Percentiles rank a stretch among this genome's conserved stretches.
Evolutionary conservation across 2,888 invertebrate genomes (phyloP).

Genomic region (Dolichomitus sp.): DNA sequence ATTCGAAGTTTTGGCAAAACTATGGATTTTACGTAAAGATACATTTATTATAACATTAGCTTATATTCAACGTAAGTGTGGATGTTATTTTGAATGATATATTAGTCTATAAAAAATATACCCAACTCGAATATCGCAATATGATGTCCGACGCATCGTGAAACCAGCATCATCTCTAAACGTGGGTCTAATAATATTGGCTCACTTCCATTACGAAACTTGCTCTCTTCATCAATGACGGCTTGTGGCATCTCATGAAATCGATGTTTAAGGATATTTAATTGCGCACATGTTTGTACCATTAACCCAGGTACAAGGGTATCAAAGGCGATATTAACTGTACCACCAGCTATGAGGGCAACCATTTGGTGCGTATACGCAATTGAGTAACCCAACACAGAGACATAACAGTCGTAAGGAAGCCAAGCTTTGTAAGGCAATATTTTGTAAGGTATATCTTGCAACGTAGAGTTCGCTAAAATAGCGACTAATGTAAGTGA

Average conservation of each 20-base stretch:
- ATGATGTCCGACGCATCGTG: slow-evolving; percentile 62
- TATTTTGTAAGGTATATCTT: slow-evolving; percentile 24
- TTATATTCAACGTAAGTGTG: too few species aligned
- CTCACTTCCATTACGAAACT: too few species aligned
- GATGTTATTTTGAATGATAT: neutral
- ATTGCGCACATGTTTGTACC: slow-evolving; percentile 71
- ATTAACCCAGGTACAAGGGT: slow-evolving; percentile 74
- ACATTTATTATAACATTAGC: too few species aligned
- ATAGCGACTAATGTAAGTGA: slow-evolving; percentile 15
- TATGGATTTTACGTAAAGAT: neutral
- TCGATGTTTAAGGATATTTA: slow-evolving; percentile 76
- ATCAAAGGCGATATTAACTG: slow-evolving; percentile 74
- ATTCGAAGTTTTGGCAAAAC: slow-evolving; percentile 63
- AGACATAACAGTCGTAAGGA: slow-evolving; percentile 62
- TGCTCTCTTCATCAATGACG: too few species aligned
- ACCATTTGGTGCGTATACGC: slow-evolving; percentile 65
- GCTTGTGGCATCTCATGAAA: slow-evolving; percentile 27
- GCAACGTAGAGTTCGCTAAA: slow-evolving; percentile 42
- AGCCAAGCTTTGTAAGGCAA: slow-evolving; percentile 67
- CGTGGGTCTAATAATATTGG: too few species aligned
- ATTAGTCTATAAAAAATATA: neutral
- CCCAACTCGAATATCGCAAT: slow-evolving; percentile 57
- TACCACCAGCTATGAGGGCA: slow-evolving; percentile 27
- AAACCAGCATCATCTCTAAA: too few species aligned
- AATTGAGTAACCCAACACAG: slow-evolving; percentile 8